Evolutionary conservation across 30 jellyfish, hydroid and myxozoan species (phyloP), one percentile per base, ranked within the genome.

Genomic region (Aurelia sp.): DNA sequence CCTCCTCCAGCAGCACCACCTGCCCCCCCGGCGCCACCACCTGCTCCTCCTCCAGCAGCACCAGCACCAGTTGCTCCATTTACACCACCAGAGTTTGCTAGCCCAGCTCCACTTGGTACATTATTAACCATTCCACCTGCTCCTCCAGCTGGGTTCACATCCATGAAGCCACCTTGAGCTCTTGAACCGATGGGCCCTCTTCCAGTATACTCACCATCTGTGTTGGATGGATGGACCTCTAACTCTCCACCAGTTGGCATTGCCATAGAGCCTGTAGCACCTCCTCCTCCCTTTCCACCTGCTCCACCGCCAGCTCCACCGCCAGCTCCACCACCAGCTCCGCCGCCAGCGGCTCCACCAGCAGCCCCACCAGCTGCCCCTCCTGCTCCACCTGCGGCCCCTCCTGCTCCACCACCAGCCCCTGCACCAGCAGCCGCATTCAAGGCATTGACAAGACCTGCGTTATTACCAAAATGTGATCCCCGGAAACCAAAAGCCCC

Each of bases 121-220:
- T 70, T 84, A 6, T 19, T 40, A 20, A 73, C 93, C 93, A 84
- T 84, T 22, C 86, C 86, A n/a, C 72, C 77, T 23, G 87, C 87
- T 12, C 86, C 92, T 55, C 88, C 88, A 4, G 79, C 78, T 13
- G 89, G 95, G 67, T 76, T 76, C 10, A 88, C 96, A 62, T 88
- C 96, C 85, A 79, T 79, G 74, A 75, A 88, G n/a, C 91, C 90
- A 15, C 93, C 93, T 59, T 92, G 98, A 3, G 93, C 86, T 31
- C 92, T 69, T 21, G 98, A 93, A 17, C 98, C 98, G 35, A 88
- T 68, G 5, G 98, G 98, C 6, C 98, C 98, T 84, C 82, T 89
- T 13, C 98, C 98, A 52, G 98, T 88, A 62, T 93, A 93, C 59
- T 93, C 96, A 1, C 89, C 33, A 79, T 88, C 98, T 2, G 92